Base-by-base conservation (phyloP, 2,113 vertebrate species). In the Merops nubicus region DNA sequence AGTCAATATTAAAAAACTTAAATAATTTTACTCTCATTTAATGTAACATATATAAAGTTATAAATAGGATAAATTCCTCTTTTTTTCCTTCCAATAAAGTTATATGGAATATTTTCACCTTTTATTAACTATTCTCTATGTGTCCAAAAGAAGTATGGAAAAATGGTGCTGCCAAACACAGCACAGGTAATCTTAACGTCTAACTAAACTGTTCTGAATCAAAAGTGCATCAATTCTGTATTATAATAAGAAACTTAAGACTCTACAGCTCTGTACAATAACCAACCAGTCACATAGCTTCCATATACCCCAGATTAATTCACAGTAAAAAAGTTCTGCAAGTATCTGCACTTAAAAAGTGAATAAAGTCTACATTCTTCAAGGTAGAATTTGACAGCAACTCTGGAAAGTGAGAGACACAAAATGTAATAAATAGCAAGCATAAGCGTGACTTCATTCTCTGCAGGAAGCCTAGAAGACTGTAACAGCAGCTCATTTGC, bases 401-500 rank as follows among this genome's bases (percentile, higher is more conserved):
- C 28, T 2, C 42, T 47, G 40, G 6, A 36, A 45, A 60, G 43
- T 8, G 36, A 74, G 43, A 78, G 51, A 79, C 21, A n/a, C n/a
- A n/a, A n/a, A 74, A 21, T 15, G 21, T 22, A 85, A 91, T 33
- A 68, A 67, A 89, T 14, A 80, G 54, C 62, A 85, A 87, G 78
- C 5, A 72, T 22, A 89, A 88, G 34, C 9, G 62, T 47, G 36
- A 77, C 59, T 93, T 79, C 34, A 79, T 67, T 85, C 47, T 73
- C 54, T 80, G 53, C 79, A 88, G 50, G 0, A 6, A 95, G 48
- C n/a, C 70, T 64, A 76, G 56, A 97, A 72, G 56, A 74, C 63
- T 80, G 85, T 17, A 89, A 77, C 40, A 95, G 57, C 47, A 95
- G 59, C 57, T 90, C 65, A 77, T 96, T 88, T 94, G 84, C 78